These are phyloP conservation scores for Perithous albicinctus DNA, from an alignment of 2,888 invertebrate species.

Conservation along the genomic window DNA sequence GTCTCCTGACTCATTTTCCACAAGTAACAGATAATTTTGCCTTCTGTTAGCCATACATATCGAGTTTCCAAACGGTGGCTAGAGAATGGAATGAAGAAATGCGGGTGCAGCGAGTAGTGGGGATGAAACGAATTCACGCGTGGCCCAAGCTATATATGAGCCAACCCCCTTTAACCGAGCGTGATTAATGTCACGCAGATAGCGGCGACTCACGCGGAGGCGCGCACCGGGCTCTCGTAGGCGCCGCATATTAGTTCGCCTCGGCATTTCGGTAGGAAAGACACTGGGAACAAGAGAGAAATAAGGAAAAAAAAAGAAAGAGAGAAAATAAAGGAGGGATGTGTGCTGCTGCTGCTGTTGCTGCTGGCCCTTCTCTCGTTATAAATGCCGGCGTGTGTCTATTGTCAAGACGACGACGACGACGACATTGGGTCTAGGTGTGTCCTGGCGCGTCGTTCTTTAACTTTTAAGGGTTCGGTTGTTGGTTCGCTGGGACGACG, in stretches of 20 bases:
- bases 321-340: slow-evolving; percentile 61
- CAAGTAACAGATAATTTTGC: slow-evolving; percentile 6
- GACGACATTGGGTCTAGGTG: slow-evolving; percentile 70
- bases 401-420: slow-evolving; percentile 72
- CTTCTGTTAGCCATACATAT: slow-evolving; percentile 2
- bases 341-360: too few relatives aligned
- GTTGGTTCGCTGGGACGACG: slow-evolving; percentile 60
- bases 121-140: slow-evolving; percentile 61
- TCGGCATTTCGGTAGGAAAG: slow-evolving; percentile 54
- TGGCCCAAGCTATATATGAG: slow-evolving; percentile 28
- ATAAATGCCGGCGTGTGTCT: slow-evolving; percentile 77
- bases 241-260: slow-evolving; percentile 64
- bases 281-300: slow-evolving; percentile 40
- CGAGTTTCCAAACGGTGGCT: slow-evolving; percentile 24
- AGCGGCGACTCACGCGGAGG: slow-evolving; percentile 45
- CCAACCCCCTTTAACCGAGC: slow-evolving; percentile 51
- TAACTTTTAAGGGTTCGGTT: slow-evolving; percentile 69
- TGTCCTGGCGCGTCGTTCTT: slow-evolving; percentile 72
- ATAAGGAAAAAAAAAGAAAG: slow-evolving; percentile 36
- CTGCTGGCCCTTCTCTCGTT: slow-evolving; percentile 73
- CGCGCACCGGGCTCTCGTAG: slow-evolving; percentile 50
- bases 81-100: slow-evolving; percentile 45
- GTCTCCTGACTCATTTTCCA: neutral
- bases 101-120: slow-evolving; percentile 45
- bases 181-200: slow-evolving; percentile 70